phyloP scores from a whole-genome alignment of 1,140 invertebrate genomes.

The Lucilia cuprina region DNA sequence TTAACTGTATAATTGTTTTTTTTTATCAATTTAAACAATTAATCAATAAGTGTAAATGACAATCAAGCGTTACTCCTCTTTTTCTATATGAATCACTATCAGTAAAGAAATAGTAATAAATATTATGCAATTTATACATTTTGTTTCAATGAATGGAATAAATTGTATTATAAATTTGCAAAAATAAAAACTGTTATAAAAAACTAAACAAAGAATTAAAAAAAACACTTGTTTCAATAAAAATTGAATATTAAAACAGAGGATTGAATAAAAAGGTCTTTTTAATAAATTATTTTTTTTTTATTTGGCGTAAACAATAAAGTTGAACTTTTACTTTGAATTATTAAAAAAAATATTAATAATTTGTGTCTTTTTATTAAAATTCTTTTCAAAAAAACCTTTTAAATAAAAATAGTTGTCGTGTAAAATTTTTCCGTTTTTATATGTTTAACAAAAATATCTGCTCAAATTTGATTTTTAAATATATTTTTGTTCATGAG shows the following conservation, averaged over 20 bases:
- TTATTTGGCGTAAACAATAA: neutral
- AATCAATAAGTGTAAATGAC: too few relatives aligned
- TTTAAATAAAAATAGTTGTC: neutral
- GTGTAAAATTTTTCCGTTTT: neutral
- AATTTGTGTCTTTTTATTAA: neutral
- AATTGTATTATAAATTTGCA: too few relatives aligned
- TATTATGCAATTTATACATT: conserved; percentile 20
- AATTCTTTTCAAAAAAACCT: neutral
- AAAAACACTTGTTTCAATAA: neutral
- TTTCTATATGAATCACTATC: neutral
- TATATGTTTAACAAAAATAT: neutral
- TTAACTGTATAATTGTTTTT: too few relatives aligned
- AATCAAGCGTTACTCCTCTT: neutral
- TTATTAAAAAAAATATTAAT: neutral
- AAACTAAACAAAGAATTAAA: neutral
- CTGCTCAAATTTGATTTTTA: neutral
- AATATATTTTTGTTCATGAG: neutral
- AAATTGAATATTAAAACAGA: neutral
- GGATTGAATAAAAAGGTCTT: neutral
- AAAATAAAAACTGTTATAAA: neutral
- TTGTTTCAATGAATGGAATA: neutral
- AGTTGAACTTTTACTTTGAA: neutral
- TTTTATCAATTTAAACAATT: too few relatives aligned
- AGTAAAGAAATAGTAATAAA: neutral
- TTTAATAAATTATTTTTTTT: neutral